These are phyloP conservation scores for Trachurus trachurus DNA, from an alignment of 2,797 vertebrate genomes.

Conservation along the genomic window DNA sequence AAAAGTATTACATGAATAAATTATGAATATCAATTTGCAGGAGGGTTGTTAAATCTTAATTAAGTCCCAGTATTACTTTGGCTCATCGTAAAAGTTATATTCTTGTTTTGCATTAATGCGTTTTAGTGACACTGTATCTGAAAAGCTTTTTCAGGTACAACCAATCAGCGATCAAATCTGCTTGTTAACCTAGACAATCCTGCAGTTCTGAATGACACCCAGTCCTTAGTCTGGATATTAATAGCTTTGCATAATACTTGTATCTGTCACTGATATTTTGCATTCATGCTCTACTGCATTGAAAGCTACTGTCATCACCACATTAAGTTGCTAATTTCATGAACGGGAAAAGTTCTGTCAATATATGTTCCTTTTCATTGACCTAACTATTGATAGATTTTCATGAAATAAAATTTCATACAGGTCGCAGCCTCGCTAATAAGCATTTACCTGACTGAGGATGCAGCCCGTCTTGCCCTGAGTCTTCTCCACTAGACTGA, in stretches of 20 bases:
- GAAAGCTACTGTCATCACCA: neutral
- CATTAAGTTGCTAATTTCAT: constrained; percentile 10
- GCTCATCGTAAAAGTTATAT: neutral
- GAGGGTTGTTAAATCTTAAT: neutral
- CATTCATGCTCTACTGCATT: neutral
- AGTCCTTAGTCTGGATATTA: neutral
- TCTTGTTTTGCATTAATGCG: neutral
- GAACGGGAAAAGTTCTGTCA: neutral
- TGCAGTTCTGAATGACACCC: neutral
- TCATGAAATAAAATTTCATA: constrained; percentile 13
- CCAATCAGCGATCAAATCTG: neutral
- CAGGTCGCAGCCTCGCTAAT: neutral
- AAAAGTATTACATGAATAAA: neutral
- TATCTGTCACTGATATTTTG: neutral
- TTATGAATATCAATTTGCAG: neutral
- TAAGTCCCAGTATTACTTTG: neutral
- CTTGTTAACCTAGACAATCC: too few species aligned
- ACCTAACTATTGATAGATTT: constrained; percentile 17
- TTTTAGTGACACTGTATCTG: neutral
- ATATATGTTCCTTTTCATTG: neutral
- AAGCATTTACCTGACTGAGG: constrained; percentile 90
- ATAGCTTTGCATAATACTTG: neutral
- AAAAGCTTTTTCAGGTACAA: neutral
- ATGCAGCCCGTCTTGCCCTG: constrained; percentile 93
- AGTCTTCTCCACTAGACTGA: constrained; percentile 95